These are phyloP conservation scores for Apotomis capreana DNA, from an alignment of 2,888 invertebrate genomes.

Conservation along the genomic window DNA sequence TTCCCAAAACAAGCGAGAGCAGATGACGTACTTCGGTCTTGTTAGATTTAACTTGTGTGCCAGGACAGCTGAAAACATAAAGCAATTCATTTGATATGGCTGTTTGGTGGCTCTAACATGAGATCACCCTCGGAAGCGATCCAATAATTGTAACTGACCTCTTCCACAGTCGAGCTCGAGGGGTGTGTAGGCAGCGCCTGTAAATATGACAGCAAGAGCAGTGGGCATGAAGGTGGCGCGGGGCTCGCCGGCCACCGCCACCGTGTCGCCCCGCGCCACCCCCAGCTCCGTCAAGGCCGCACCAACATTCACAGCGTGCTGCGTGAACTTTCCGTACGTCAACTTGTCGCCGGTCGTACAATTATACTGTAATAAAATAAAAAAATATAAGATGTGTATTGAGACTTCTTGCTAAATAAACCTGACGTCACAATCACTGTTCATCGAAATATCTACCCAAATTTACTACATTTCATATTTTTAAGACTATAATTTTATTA, in stretches of 20 bases:
- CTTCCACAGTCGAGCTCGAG: not conserved
- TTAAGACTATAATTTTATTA: too few relatives aligned
- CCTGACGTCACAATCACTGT: too few relatives aligned
- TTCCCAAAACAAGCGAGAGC: constrained; percentile 9
- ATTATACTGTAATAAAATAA: not conserved
- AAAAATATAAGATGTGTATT: too few relatives aligned
- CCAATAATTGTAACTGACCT: not conserved
- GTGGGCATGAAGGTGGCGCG: constrained; percentile 4
- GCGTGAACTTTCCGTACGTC: not conserved
- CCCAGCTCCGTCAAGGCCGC: not conserved
- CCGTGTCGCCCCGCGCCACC: not conserved
- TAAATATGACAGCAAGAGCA: not conserved
- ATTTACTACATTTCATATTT: too few relatives aligned
- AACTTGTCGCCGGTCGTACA: constrained; percentile 4
- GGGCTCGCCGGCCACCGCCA: constrained; percentile 15
- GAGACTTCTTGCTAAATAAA: too few relatives aligned
- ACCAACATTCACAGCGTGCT: not conserved
- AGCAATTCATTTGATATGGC: too few relatives aligned
- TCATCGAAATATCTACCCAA: too few relatives aligned
- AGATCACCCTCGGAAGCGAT: too few relatives aligned
- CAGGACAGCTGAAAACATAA: not conserved
- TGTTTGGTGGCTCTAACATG: too few relatives aligned
- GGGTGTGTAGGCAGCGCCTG: constrained; percentile 5
- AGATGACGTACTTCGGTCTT: constrained; percentile 7
- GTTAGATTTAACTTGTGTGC: constrained; percentile 7